Evolutionary conservation across 2,113 vertebrate species (phyloP).

Genomic region (Centropus bengalensis): DNA sequence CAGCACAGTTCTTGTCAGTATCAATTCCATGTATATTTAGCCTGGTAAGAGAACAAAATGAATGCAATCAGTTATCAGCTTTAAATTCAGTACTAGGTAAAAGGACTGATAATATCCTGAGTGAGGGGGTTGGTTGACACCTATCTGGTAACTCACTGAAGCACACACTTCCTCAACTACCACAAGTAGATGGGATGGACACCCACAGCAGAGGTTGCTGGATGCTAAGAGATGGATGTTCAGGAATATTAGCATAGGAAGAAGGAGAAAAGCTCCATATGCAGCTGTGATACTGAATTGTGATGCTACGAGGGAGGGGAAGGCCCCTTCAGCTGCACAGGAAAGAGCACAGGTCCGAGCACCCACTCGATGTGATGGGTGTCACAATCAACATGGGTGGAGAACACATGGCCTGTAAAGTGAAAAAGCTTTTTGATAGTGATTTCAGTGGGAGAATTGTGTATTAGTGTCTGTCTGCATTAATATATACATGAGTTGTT

Average conservation of each 20-base stretch:
- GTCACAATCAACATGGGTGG: not conserved
- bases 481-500: not conserved
- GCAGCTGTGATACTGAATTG: not conserved
- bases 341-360: not conserved
- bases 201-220: not conserved
- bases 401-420: not conserved
- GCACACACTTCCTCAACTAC: not conserved
- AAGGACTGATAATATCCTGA: not conserved
- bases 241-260: not conserved
- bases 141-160: fast-evolving
- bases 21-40: not conserved
- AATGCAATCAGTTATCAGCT: not conserved
- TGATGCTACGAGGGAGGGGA: not conserved
- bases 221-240: not conserved
- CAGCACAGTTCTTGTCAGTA: slow-evolving; percentile 25
- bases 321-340: not conserved
- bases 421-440: not conserved
- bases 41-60: not conserved
- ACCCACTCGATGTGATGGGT: fast-evolving
- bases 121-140: not conserved
- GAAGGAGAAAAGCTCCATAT: not conserved
- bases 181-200: not conserved
- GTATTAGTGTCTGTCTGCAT: not conserved
- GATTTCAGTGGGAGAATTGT: not conserved
- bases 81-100: not conserved